A percentile compares a stretch with the other conserved stretches of the same genome.
phyloP scores from a whole-genome alignment of 2,113 vertebrate species.

The Oenanthe oenanthe region DNA sequence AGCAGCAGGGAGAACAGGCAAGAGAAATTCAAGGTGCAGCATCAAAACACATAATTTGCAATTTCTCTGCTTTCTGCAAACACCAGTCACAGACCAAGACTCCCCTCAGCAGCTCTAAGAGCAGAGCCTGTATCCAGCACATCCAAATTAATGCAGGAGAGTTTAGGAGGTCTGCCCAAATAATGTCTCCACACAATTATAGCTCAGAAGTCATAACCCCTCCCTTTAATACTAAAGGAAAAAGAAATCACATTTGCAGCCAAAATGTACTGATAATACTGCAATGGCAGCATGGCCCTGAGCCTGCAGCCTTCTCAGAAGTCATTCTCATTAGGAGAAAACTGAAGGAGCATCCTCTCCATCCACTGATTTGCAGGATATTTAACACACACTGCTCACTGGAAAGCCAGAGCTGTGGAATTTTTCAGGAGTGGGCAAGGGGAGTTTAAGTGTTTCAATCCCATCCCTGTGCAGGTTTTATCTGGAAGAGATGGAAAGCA shows the following conservation, averaged over 20 bases:
- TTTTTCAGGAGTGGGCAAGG: background rate
- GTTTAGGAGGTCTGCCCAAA: background rate
- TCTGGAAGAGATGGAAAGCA: background rate
- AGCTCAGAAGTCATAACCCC: background rate
- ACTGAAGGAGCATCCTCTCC: background rate
- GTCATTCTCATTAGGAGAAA: background rate
- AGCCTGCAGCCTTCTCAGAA: background rate
- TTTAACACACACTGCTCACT: background rate
- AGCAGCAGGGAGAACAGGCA: background rate
- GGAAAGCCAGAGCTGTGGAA: rapidly evolving
- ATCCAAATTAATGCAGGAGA: background rate
- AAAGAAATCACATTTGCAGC: background rate
- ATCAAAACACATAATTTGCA: background rate
- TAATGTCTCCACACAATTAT: background rate
- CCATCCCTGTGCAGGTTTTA: background rate
- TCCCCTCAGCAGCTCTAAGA: background rate
- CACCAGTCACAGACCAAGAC: background rate
- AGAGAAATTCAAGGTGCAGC: background rate
- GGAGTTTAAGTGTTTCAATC: background rate
- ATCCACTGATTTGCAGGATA: background rate
- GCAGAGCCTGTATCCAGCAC: background rate
- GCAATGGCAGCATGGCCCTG: background rate
- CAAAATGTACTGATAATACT: background rate
- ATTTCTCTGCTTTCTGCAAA: background rate
- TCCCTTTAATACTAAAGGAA: background rate